Conservation (phyloP, 2,888 invertebrate genomes). For the Sericinus montela region DNA sequence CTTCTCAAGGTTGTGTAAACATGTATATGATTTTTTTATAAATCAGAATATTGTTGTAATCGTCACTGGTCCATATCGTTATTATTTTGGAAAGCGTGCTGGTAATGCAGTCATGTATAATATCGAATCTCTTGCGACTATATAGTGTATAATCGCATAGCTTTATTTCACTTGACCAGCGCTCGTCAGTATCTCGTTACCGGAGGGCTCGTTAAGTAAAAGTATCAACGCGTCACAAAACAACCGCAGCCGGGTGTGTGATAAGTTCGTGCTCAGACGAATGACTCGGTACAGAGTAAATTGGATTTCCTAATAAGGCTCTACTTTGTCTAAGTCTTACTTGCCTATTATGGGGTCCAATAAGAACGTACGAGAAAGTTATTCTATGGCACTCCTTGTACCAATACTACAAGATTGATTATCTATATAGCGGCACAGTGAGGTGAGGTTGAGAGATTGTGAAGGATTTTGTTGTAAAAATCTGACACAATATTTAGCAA, state of each 20-base stretch:
- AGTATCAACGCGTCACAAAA: conserved; percentile 13
- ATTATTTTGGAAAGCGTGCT: too few relatives aligned
- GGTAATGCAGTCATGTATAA: too few relatives aligned
- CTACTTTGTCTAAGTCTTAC: conserved; percentile 18
- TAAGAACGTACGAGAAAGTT: conserved; percentile 17
- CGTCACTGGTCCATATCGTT: too few relatives aligned
- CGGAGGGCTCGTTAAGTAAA: conserved; percentile 7
- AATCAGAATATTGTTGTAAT: too few relatives aligned
- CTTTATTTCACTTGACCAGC: conserved; percentile 1
- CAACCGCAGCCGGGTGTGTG: not conserved
- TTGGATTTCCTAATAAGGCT: conserved; percentile 20
- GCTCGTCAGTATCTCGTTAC: not conserved
- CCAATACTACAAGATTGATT: conserved; percentile 10
- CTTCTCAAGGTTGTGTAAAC: too few relatives aligned
- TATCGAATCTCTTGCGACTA: not conserved
- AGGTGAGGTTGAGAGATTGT: too few relatives aligned
- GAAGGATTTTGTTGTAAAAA: not conserved
- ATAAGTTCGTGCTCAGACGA: conserved; percentile 17
- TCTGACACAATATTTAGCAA: too few relatives aligned
- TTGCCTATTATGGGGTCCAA: conserved; percentile 16
- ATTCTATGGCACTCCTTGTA: conserved; percentile 9
- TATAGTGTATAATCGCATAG: conserved; percentile 1
- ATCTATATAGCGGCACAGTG: not conserved
- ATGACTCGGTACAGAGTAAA: conserved; percentile 17
- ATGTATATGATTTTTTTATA: too few relatives aligned